Conservation (phyloP, 23 tunicate species). For the Halocynthia aurantium region DNA sequence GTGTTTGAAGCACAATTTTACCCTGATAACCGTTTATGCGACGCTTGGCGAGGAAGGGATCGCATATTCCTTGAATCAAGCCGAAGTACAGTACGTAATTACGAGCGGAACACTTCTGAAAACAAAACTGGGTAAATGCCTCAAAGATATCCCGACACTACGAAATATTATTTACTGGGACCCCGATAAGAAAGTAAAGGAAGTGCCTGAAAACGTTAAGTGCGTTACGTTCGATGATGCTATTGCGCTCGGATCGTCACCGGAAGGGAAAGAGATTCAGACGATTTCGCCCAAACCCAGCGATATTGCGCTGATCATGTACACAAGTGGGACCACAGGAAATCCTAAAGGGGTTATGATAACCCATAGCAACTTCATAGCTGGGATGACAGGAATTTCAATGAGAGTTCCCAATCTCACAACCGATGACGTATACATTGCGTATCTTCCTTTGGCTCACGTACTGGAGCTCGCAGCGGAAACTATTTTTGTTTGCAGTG, state of each 20-base stretch:
- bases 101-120: slow-evolving; percentile 67
- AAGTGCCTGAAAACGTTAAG: slow-evolving; percentile 30
- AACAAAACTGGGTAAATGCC: slow-evolving; percentile 52
- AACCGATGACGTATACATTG: slow-evolving; percentile 74
- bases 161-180: slow-evolving; percentile 57
- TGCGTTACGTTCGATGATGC: slow-evolving; percentile 35
- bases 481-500: slow-evolving; percentile 39
- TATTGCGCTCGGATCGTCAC: slow-evolving; percentile 13
- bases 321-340: slow-evolving; percentile 94
- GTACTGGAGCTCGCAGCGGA: slow-evolving; percentile 94
- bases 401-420: slow-evolving; percentile 39
- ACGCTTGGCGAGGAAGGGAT: slow-evolving; percentile 96
- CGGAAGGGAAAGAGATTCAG: slow-evolving; percentile 27
- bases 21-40: slow-evolving; percentile 90
- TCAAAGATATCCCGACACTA: slow-evolving; percentile 21
- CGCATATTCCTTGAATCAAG: slow-evolving; percentile 64
- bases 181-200: slow-evolving; percentile 23
- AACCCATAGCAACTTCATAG: slow-evolving; percentile 77
- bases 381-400: slow-evolving; percentile 73
- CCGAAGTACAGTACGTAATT: slow-evolving; percentile 71
- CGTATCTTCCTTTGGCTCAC: slow-evolving; percentile 93
- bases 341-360: slow-evolving; percentile 96
- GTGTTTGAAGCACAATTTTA: slow-evolving; percentile 67
- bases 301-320: slow-evolving; percentile 89
- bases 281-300: slow-evolving; percentile 45